Conservation (phyloP, 1,140 invertebrate genomes). For the Drosophila cardini region DNA sequence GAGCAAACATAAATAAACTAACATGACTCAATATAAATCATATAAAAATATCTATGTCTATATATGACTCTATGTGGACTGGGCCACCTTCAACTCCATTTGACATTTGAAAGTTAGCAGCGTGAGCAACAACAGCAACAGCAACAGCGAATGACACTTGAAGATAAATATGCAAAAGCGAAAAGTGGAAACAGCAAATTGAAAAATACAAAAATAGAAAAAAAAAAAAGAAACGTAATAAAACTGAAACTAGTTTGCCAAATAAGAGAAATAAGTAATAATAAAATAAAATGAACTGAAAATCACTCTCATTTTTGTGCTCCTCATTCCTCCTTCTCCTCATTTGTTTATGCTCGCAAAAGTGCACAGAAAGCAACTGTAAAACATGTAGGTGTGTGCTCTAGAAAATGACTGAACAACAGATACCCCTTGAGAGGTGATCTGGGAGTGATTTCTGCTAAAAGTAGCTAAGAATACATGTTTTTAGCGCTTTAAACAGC, state of each 20-base stretch:
- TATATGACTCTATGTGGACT: constrained; percentile 36
- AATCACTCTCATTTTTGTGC: constrained; percentile 77
- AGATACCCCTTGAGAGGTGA: constrained; percentile 3
- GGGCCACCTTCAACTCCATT: constrained; percentile 79
- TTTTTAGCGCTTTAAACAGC: no score
- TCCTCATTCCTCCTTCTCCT: no score
- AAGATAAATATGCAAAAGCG: constrained; percentile 75
- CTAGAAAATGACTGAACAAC: neutral
- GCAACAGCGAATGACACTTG: constrained; percentile 49
- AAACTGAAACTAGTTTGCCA: constrained; percentile 63
- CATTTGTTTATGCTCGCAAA: constrained; percentile 63
- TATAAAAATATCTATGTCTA: constrained; percentile 66
- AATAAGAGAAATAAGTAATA: constrained; percentile 28
- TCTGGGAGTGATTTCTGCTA: no score
- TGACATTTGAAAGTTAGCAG: constrained; percentile 79
- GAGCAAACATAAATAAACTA: constrained; percentile 22
- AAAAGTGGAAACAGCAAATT: constrained; percentile 42
- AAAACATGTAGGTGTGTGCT: constrained; percentile 26
- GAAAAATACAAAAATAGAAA: constrained; percentile 26
- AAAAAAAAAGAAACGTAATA: constrained; percentile 40
- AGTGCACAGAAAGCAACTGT: constrained; percentile 50
- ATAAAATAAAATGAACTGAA: constrained; percentile 51
- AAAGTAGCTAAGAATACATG: no score
- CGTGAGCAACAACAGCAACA: constrained; percentile 17
- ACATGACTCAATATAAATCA: constrained; percentile 79